Evolutionary conservation across 2,797 vertebrate genomes (phyloP).

Genomic region (Nothura maculosa): DNA sequence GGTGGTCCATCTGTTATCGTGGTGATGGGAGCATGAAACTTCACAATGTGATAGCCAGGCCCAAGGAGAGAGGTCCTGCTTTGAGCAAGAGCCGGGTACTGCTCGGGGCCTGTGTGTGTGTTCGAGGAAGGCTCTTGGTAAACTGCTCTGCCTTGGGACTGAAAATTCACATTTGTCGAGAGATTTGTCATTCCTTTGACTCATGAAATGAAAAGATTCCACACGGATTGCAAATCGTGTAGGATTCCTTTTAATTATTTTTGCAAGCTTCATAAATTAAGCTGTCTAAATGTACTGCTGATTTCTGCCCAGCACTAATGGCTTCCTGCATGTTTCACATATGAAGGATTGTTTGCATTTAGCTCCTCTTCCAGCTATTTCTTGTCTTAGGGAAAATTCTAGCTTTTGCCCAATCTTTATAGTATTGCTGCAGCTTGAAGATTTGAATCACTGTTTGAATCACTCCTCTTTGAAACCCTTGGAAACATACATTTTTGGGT

Average conservation of each 20-base stretch:
- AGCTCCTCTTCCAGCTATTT: conserved; percentile 13
- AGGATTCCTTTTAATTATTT: conserved; percentile 48
- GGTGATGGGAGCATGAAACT: neutral
- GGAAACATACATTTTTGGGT: conserved; percentile 25
- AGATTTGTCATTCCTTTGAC: conserved; percentile 4
- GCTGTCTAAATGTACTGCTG: neutral
- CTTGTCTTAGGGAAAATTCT: conserved; percentile 8
- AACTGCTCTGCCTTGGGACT: neutral
- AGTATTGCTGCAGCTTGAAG: neutral
- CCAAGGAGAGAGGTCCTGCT: neutral
- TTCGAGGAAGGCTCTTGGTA: neutral
- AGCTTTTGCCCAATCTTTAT: neutral
- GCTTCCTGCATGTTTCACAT: conserved; percentile 6
- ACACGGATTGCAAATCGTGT: conserved; percentile 8
- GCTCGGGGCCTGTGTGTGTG: neutral
- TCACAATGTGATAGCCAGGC: neutral
- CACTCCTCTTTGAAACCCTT: conserved; percentile 18
- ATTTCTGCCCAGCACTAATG: conserved; percentile 14
- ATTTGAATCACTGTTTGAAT: conserved; percentile 18
- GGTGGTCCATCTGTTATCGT: neutral
- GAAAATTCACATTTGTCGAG: conserved; percentile 10
- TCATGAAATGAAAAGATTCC: conserved; percentile 45
- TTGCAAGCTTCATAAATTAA: conserved; percentile 62
- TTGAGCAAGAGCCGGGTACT: neutral
- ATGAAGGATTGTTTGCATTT: conserved; percentile 20